Conservation (phyloP, 2,113 vertebrate species). For the Bettongia penicillata region DNA sequence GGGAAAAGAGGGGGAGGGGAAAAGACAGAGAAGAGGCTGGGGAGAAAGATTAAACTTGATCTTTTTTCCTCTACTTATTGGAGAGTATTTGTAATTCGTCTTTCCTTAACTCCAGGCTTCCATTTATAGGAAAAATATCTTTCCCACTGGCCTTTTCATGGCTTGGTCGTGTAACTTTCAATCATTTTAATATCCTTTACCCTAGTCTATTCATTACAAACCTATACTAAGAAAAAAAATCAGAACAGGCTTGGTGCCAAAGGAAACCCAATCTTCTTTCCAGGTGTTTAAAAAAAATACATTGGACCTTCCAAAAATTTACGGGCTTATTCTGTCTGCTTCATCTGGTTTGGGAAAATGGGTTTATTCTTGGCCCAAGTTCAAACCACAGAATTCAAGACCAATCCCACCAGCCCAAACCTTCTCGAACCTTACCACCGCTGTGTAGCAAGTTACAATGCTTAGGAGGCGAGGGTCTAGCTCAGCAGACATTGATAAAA, state of each 20-base stretch:
- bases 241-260: constrained; percentile 34
- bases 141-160: background rate
- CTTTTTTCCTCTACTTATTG: background rate
- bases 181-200: constrained; percentile 25
- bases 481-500: constrained; percentile 37
- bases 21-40: background rate
- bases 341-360: constrained; percentile 52
- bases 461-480: background rate
- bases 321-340: constrained; percentile 30
- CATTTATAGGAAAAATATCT: constrained; percentile 45
- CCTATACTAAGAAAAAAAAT: constrained; percentile 10
- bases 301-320: background rate
- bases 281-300: background rate
- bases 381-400: constrained; percentile 56
- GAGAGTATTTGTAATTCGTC: constrained; percentile 5
- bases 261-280: constrained; percentile 38
- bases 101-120: constrained; percentile 43
- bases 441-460: constrained; percentile 30
- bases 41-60: constrained; percentile 12
- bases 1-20: background rate
- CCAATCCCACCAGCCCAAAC: constrained; percentile 5
- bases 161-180: constrained; percentile 52
- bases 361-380: constrained; percentile 65
- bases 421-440: constrained; percentile 35
- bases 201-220: constrained; percentile 29